phyloP scores from a whole-genome alignment of 2,113 vertebrate genomes.

The Elaphurus davidianus region DNA sequence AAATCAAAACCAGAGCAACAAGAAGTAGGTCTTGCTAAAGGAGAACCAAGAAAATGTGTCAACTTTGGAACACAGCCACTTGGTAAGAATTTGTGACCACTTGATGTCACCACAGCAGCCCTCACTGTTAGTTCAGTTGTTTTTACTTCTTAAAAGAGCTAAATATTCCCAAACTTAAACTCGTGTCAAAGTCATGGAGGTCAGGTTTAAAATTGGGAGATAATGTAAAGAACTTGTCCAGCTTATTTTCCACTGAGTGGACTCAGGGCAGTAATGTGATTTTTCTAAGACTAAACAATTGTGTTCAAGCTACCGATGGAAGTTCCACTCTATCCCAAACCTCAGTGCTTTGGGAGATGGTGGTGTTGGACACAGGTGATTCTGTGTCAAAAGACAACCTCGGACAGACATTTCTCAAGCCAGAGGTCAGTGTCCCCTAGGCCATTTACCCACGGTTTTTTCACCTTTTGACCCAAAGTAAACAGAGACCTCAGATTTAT shows the following conservation, averaged over 20 bases:
- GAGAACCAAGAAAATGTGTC: neutral
- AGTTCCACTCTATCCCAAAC: neutral
- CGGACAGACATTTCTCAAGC: neutral
- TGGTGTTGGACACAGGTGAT: neutral
- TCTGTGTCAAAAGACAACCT: neutral
- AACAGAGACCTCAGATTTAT: neutral
- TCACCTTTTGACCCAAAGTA: neutral
- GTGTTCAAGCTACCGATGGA: neutral
- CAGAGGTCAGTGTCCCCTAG: neutral
- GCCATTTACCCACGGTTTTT: neutral
- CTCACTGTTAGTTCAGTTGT: neutral
- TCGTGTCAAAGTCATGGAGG: neutral
- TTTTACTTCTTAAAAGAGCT: neutral
- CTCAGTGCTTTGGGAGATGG: neutral
- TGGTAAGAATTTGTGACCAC: neutral
- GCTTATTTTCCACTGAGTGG: neutral
- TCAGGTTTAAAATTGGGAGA: neutral
- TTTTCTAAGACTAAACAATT: neutral
- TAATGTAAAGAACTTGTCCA: neutral
- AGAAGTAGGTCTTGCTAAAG: neutral
- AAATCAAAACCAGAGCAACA: neutral
- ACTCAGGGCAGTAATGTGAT: neutral
- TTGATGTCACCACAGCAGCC: neutral
- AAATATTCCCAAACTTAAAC: neutral
- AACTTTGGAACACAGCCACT: neutral